phyloP scores from a whole-genome alignment of 2,797 vertebrate genomes.

The Hozukius guyotensis region DNA sequence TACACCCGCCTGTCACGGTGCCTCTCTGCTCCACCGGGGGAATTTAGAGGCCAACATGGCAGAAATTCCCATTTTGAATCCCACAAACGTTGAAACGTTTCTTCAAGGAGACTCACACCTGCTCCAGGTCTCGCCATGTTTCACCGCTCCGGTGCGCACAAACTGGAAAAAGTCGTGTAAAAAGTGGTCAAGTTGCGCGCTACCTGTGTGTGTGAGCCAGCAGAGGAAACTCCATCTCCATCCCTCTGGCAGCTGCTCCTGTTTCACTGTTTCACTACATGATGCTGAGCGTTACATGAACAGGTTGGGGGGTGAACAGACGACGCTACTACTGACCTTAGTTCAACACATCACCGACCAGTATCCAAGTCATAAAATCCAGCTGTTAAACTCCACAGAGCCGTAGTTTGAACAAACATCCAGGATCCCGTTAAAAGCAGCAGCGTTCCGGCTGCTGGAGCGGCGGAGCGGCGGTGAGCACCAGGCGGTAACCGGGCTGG shows the following conservation, averaged over 20 bases:
- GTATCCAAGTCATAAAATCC: slow-evolving; percentile 78
- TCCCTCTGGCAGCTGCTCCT: slow-evolving; percentile 6
- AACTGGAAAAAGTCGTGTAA: slow-evolving; percentile 28
- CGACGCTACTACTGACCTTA: slow-evolving; percentile 82
- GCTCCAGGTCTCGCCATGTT: not conserved
- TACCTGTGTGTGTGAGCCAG: slow-evolving; percentile 38
- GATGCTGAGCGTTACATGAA: not conserved
- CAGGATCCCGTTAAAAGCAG: slow-evolving; percentile 41
- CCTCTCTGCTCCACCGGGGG: slow-evolving; percentile 11
- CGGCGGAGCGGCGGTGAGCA: slow-evolving; percentile 31
- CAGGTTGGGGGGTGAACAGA: slow-evolving; percentile 27
- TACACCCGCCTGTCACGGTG: slow-evolving; percentile 41
- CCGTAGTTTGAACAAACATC: slow-evolving; percentile 36
- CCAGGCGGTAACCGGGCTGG: slow-evolving; percentile 47
- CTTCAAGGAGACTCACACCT: slow-evolving; percentile 41
- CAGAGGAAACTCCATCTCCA: slow-evolving; percentile 7
- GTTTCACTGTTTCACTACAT: not conserved
- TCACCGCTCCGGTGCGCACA: slow-evolving; percentile 17
- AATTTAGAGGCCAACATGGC: slow-evolving; percentile 47
- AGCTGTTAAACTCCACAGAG: slow-evolving; percentile 66
- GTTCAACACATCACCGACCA: slow-evolving; percentile 40
- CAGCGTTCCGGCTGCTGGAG: slow-evolving; percentile 20
- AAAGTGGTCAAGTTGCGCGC: slow-evolving; percentile 44
- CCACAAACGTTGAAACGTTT: slow-evolving; percentile 7
- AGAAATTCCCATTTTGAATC: slow-evolving; percentile 16